Evolutionary conservation across 2,888 invertebrate genomes (phyloP).

Genomic region (Dolichomitus sp.): DNA sequence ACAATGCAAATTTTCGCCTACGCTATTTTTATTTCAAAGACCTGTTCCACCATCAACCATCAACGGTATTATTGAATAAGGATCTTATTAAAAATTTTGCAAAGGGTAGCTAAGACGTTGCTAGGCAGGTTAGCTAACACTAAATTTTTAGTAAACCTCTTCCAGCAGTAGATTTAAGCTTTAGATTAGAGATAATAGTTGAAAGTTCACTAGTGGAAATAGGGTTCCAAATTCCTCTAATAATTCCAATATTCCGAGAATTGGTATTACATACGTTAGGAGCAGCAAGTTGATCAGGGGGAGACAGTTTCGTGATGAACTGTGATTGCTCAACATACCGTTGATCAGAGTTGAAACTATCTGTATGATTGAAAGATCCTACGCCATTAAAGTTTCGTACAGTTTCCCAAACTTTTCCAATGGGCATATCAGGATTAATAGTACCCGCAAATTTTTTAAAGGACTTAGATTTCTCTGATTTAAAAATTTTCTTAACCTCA

Average conservation of each 20-base stretch:
- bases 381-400: not conserved
- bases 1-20: too few species aligned
- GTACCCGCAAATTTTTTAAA: not conserved
- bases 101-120: not conserved
- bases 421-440: not conserved
- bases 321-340: too few species aligned
- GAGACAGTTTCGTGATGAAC: not conserved
- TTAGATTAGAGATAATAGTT: not conserved
- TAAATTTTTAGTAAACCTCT: too few species aligned
- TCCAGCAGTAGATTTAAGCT: not conserved
- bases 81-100: constrained; percentile 8
- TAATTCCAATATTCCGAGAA: not conserved
- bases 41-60: too few species aligned
- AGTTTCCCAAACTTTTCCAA: not conserved
- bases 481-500: not conserved
- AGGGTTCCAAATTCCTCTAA: constrained; percentile 14
- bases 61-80: too few species aligned
- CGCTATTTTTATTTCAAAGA: too few species aligned
- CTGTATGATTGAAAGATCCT: not conserved
- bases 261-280: too few species aligned
- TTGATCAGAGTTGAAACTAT: not conserved
- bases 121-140: not conserved
- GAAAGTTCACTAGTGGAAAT: not conserved
- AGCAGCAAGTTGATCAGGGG: too few species aligned
- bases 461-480: not conserved